Conservation (phyloP, 2,113 vertebrate genomes). For the Oryzias curvinotus region DNA sequence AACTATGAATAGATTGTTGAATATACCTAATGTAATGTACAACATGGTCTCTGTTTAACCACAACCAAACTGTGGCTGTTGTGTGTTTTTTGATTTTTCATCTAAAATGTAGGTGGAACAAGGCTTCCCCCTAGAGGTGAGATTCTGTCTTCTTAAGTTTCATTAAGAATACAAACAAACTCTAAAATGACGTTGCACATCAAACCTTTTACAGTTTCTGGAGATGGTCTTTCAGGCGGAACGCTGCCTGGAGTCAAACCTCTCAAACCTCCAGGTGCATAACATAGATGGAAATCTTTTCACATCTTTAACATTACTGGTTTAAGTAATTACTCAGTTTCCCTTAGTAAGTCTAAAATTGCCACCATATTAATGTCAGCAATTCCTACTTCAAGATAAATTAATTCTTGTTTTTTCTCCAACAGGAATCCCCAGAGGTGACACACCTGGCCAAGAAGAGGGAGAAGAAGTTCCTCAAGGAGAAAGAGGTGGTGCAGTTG, state of each 20-base stretch:
- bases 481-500: slow-evolving; percentile 36
- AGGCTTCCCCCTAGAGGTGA: slow-evolving; percentile 51
- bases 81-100: not conserved
- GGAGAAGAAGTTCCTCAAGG: slow-evolving; percentile 61
- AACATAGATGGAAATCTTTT: slow-evolving; percentile 1
- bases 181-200: not conserved
- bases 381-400: not conserved
- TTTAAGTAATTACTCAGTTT: not conserved
- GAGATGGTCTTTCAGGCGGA: slow-evolving; percentile 37
- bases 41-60: not conserved
- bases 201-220: slow-evolving; percentile 44
- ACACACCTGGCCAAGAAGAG: slow-evolving; percentile 75
- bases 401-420: not conserved
- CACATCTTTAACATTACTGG: not conserved
- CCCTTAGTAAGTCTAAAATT: too few relatives aligned
- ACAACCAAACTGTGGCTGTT: not conserved
- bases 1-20: too few relatives aligned
- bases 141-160: not conserved
- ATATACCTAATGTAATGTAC: too few relatives aligned
- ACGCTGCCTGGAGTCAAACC: slow-evolving; percentile 68
- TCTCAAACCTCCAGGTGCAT: slow-evolving; percentile 74
- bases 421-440: slow-evolving; percentile 73
- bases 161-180: too few relatives aligned
- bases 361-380: too few relatives aligned
- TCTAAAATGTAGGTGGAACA: slow-evolving; percentile 26